phyloP scores from a whole-genome alignment of 1,140 invertebrate species.

The Drosophila lacertosa region DNA sequence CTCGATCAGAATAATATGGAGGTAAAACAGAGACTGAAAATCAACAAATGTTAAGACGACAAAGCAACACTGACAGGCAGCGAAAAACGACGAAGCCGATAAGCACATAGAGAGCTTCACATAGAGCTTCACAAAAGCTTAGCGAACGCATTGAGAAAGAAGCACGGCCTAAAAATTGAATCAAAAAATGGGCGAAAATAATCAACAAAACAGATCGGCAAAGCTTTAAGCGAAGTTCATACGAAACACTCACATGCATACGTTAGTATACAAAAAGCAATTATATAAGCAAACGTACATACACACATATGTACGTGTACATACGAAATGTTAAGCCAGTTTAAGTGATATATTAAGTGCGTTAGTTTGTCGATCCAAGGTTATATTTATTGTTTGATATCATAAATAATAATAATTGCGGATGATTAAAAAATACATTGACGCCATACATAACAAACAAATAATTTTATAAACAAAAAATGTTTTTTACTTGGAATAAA shows the following conservation, averaged over 20 bases:
- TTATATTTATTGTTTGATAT: conserved; percentile 3
- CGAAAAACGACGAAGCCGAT: conserved; percentile 8
- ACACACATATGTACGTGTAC: neutral
- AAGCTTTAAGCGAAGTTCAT: conserved; percentile 22
- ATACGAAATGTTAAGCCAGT: neutral
- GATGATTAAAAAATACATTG: conserved; percentile 1
- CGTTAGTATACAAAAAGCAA: neutral
- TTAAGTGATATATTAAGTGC: neutral
- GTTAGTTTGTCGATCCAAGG: neutral
- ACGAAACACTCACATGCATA: conserved; percentile 9
- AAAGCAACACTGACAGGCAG: conserved; percentile 8
- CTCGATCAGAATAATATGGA: conserved; percentile 65
- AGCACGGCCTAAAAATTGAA: conserved; percentile 56
- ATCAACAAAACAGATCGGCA: conserved; percentile 21
- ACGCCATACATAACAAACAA: neutral
- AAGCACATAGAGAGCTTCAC: too few relatives aligned
- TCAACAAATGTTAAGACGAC: conserved; percentile 29
- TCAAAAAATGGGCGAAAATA: conserved; percentile 36
- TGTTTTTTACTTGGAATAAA: too few relatives aligned
- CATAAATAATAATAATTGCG: neutral
- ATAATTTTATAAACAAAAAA: neutral
- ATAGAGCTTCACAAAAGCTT: conserved; percentile 15
- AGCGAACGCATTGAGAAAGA: conserved; percentile 58
- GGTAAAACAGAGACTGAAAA: conserved; percentile 12
- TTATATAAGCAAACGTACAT: conserved; percentile 3